Evolutionary conservation across 2,113 vertebrate species (phyloP).

Genomic region (Amblyopsis rosae): DNA sequence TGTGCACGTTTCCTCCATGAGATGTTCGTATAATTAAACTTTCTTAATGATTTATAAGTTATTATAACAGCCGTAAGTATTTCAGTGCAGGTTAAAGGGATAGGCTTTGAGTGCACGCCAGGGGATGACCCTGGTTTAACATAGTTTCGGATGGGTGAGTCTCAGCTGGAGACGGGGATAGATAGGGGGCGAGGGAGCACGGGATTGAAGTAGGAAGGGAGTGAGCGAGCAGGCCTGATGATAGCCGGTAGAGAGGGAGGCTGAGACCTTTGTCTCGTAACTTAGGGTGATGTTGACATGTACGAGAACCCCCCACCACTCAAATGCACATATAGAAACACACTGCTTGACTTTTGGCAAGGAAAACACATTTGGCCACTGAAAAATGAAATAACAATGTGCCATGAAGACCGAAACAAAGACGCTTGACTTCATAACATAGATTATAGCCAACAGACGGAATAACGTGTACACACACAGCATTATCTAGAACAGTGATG

Average conservation of each 20-base stretch:
- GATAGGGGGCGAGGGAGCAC: slow-evolving; percentile 52
- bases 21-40: slow-evolving; percentile 84
- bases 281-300: slow-evolving; percentile 60
- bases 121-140: slow-evolving; percentile 83
- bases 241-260: slow-evolving; percentile 55
- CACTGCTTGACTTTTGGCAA: background rate
- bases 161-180: slow-evolving; percentile 62
- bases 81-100: slow-evolving; percentile 82
- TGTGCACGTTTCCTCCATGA: slow-evolving; percentile 80
- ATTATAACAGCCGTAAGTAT: slow-evolving; percentile 83
- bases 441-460: no score
- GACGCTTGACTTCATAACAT: no score
- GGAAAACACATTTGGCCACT: background rate
- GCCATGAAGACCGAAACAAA: background rate
- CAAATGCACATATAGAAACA: background rate
- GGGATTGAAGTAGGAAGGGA: slow-evolving; percentile 55
- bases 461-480: background rate
- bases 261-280: slow-evolving; percentile 67
- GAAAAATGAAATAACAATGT: no score
- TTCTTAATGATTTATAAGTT: slow-evolving; percentile 88
- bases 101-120: slow-evolving; percentile 76
- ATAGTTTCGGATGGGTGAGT: slow-evolving; percentile 81
- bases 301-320: no score
- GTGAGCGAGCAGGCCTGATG: slow-evolving; percentile 53
- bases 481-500: slow-evolving; percentile 1